Base-by-base conservation (phyloP, 2,888 invertebrate species). In the Tinea pellionella region DNA sequence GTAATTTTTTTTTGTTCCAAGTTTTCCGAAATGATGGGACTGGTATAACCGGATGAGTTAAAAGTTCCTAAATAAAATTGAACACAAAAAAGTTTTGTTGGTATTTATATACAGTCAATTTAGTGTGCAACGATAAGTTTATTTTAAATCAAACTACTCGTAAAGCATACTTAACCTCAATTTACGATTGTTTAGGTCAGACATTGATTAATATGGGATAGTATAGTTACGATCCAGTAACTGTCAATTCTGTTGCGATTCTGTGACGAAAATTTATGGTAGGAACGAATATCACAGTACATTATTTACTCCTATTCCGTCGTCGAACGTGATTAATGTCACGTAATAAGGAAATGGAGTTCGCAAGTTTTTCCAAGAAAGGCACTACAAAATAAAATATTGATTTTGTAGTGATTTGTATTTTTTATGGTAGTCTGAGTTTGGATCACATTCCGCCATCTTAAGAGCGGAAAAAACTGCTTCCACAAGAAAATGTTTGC, bases 231-330 rank as follows among this genome's bases (percentile, higher is more conserved):
- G 73, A 72, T 70, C 72, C 68, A 74, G 69, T 68, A 69, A 71
- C 72, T 75, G 75, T 77, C 77, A 73, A 72, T 71, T 71, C 65
- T 62, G 69, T 64, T 66, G 67, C 67, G 69, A 69, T 72, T 71
- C 67, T 67, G 68, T 72, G 75, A 76, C 73, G 71, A 71, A 71
- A 70, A 78, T 77, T 77, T 77, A 78, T 77, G 70, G 69, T 65
- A 42, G 41, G 64, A 63, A 61, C 63, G 65, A 66, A 67, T 68
- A 69, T 70, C 73, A 68, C 71, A 69, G 71, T 73, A 71, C 75
- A 77, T 76, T 73, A 76, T 76, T 77, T 77, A 73, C 70, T 64
- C 66, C 63, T 61, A 77, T 77, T 68, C 53, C 53, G 3, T 53
- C 53, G 19, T 12, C 53, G 53, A 53, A 24, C 53, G 53, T 53